Conservation (phyloP, 2,113 vertebrate genomes). For the Aspidoscelis tigris region DNA sequence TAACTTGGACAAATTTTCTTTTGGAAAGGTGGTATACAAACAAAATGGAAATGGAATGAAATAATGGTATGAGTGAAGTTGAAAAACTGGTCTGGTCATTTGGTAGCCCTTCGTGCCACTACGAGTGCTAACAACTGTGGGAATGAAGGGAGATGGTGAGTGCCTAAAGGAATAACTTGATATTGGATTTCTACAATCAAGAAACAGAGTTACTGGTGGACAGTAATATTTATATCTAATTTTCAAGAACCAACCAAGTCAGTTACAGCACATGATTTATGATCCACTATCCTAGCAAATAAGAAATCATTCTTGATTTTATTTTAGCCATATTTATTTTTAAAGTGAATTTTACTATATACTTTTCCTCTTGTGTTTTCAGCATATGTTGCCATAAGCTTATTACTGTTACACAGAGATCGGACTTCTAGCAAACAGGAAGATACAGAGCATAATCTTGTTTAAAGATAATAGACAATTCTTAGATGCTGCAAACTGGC, state of each 20-base stretch:
- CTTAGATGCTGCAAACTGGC: not conserved
- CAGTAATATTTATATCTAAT: conserved; percentile 52
- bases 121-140: too few relatives aligned
- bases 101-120: not conserved
- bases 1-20: too few relatives aligned
- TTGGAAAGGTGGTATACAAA: too few relatives aligned
- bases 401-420: not conserved
- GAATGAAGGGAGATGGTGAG: too few relatives aligned
- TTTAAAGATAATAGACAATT: not conserved
- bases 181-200: conserved; percentile 42
- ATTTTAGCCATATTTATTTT: conserved; percentile 41
- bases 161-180: too few relatives aligned
- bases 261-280: conserved; percentile 45
- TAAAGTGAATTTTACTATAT: conserved; percentile 6
- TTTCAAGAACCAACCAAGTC: conserved; percentile 34
- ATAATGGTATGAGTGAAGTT: not conserved
- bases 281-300: conserved; percentile 59
- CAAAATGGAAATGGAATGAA: too few relatives aligned
- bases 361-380: conserved; percentile 7
- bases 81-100: not conserved
- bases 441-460: not conserved
- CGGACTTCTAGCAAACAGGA: not conserved
- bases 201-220: conserved; percentile 47
- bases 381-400: not conserved
- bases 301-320: conserved; percentile 48